Percentiles rank a stretch among this genome's conserved stretches.
These are phyloP conservation scores for Macroteleia sp. DNA, from an alignment of 2,888 invertebrate species.

Conservation along the genomic window DNA sequence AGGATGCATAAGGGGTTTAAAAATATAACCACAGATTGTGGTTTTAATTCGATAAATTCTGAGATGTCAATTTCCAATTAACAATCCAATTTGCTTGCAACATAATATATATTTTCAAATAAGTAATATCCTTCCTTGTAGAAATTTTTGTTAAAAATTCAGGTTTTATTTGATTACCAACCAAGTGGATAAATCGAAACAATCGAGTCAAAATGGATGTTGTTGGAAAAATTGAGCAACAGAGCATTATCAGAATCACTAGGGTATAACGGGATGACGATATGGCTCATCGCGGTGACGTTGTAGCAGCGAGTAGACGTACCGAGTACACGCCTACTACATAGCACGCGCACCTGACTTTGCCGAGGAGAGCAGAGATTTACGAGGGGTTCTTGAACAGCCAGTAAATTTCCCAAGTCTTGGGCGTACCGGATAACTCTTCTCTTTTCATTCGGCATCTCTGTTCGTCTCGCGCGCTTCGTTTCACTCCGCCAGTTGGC, in stretches of 20 bases:
- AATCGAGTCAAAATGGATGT: too few species aligned
- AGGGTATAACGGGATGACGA: conserved; percentile 40
- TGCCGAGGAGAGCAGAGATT: conserved; percentile 66
- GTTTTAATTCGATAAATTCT: too few species aligned
- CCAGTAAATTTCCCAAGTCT: conserved; percentile 72
- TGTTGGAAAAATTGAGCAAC: conserved; percentile 19
- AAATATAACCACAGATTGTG: too few species aligned
- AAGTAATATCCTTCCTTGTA: too few species aligned
- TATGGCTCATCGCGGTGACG: conserved; percentile 51
- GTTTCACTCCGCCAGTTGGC: conserved; percentile 53
- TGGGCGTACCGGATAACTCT: conserved; percentile 66
- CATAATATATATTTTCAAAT: too few species aligned
- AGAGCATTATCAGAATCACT: conserved; percentile 39
- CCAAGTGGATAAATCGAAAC: neutral
- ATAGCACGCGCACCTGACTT: conserved; percentile 60
- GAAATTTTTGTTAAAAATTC: too few species aligned
- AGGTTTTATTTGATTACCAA: too few species aligned
- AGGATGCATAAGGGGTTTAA: too few species aligned
- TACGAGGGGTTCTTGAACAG: conserved; percentile 72
- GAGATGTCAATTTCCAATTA: too few species aligned
- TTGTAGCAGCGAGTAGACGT: conserved; percentile 51
- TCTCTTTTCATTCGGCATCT: conserved; percentile 48
- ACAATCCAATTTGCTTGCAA: too few species aligned
- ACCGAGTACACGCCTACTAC: conserved; percentile 56
- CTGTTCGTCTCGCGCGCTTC: conserved; percentile 43